These are phyloP conservation scores for Tachycineta bicolor DNA, from an alignment of 2,113 vertebrate genomes.

Conservation along the genomic window DNA sequence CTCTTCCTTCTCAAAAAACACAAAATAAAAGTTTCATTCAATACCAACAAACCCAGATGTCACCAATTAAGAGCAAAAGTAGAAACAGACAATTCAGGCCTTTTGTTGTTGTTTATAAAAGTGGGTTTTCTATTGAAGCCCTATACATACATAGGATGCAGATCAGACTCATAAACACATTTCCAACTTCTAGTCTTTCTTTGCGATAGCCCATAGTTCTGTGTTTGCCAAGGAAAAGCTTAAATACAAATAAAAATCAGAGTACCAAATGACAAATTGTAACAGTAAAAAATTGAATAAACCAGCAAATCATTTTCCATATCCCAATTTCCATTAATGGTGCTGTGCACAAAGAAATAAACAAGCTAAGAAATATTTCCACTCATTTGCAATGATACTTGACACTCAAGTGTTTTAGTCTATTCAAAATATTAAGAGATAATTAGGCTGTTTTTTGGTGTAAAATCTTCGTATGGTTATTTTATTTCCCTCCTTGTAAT, in stretches of 20 bases:
- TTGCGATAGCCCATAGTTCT: background rate
- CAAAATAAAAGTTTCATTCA: conserved; percentile 66
- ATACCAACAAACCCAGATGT: conserved; percentile 43
- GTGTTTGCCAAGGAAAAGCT: conserved; percentile 11
- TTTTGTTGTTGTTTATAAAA: conserved; percentile 27
- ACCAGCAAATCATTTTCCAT: background rate
- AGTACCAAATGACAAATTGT: background rate
- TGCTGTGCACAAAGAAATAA: background rate
- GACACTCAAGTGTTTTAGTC: background rate
- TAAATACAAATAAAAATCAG: background rate
- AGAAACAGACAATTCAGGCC: conserved; percentile 28
- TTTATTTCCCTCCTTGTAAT: background rate
- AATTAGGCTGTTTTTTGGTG: background rate
- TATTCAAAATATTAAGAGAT: conserved; percentile 4
- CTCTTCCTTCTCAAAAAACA: conserved; percentile 52
- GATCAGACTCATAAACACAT: conserved; percentile 3
- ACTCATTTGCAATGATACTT: background rate
- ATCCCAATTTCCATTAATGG: background rate
- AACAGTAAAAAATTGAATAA: background rate
- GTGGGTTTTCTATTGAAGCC: conserved; percentile 22
- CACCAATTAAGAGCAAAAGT: conserved; percentile 53
- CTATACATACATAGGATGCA: background rate
- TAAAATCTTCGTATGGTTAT: background rate
- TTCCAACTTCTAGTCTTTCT: conserved; percentile 4
- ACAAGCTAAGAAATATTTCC: background rate